Evolutionary conservation across 2,888 invertebrate genomes (phyloP).

Genomic region (Adelphocoris suturalis): DNA sequence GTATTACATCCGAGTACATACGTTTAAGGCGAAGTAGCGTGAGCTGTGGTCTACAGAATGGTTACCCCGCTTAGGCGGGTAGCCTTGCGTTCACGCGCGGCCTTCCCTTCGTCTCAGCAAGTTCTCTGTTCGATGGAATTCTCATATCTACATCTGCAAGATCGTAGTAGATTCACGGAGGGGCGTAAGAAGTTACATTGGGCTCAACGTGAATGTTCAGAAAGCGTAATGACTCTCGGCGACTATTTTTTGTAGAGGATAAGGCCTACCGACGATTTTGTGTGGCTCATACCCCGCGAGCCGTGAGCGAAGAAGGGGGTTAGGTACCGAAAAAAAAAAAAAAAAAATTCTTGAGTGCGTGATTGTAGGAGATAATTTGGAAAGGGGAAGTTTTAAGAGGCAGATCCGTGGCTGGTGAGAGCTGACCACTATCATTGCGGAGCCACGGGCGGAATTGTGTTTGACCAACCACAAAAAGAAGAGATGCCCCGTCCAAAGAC

Average conservation of each 20-base stretch:
- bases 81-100: no score
- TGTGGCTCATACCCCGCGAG: constrained; percentile 2
- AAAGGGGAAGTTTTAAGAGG: constrained; percentile 55
- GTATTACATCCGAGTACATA: no score
- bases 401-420: constrained; percentile 55
- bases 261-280: constrained; percentile 6
- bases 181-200: not conserved
- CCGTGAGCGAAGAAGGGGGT: not conserved
- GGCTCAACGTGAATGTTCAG: not conserved
- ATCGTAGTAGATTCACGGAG: not conserved
- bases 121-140: no score
- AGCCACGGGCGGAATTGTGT: constrained; percentile 63
- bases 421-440: constrained; percentile 63
- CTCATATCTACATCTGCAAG: not conserved
- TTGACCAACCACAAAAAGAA: constrained; percentile 63
- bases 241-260: constrained; percentile 2
- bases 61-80: no score
- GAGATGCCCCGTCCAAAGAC: constrained; percentile 18
- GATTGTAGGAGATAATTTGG: constrained; percentile 60
- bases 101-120: no score
- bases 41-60: no score
- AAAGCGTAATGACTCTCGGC: constrained; percentile 1
- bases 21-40: no score
- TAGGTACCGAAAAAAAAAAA: no score
- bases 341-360: constrained; percentile 48